Evolutionary conservation across 2,888 invertebrate genomes (phyloP).

Genomic region (Stegana nigrithorax): DNA sequence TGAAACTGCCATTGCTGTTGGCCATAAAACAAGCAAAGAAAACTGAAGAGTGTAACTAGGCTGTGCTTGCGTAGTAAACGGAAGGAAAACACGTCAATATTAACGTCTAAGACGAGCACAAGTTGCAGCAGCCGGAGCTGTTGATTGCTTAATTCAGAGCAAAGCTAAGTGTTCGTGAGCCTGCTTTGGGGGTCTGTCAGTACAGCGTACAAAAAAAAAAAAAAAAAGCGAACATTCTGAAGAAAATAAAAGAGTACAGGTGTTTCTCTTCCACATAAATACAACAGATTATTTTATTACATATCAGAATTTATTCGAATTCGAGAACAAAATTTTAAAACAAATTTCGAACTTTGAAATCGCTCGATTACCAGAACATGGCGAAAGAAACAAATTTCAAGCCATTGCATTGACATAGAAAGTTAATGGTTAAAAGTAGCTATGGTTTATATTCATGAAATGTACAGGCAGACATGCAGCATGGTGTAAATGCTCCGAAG

Average conservation of each 20-base stretch:
- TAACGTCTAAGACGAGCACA: not conserved
- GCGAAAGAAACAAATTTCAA: too few species aligned
- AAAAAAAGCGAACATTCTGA: too few species aligned
- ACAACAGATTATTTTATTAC: too few species aligned
- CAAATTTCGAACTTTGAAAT: too few species aligned
- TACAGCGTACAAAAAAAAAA: too few species aligned
- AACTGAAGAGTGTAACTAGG: not conserved
- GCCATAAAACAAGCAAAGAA: not conserved
- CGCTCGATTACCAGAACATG: too few species aligned
- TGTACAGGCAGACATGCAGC: not conserved
- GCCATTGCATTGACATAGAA: constrained; percentile 8
- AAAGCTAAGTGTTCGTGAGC: too few species aligned
- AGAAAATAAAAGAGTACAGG: not conserved
- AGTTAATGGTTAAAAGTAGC: not conserved
- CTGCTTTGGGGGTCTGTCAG: too few species aligned
- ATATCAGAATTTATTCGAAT: too few species aligned
- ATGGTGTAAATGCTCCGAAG: not conserved
- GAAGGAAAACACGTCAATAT: not conserved
- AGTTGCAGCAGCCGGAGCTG: not conserved
- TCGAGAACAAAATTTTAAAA: not conserved
- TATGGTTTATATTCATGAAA: not conserved
- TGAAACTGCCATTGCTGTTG: not conserved
- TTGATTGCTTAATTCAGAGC: not conserved
- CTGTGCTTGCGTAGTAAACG: not conserved
- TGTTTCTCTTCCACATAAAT: not conserved